Percentiles rank a stretch among this genome's conserved stretches.
These are phyloP conservation scores for Daboia siamensis DNA, from an alignment of 2,113 vertebrate species.

Conservation along the genomic window DNA sequence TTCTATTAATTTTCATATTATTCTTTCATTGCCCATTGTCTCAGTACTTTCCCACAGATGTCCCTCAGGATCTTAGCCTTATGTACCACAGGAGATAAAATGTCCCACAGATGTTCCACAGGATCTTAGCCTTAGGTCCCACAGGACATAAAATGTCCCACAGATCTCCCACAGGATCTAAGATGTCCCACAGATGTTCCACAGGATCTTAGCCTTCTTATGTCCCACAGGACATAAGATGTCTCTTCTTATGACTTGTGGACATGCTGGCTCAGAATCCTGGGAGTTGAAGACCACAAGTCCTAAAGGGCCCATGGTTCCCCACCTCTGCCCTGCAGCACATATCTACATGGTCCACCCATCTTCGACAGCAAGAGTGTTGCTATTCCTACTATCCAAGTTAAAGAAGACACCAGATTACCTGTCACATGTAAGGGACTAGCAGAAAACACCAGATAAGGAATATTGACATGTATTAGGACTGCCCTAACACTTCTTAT, in stretches of 20 bases:
- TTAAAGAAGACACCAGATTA: slow-evolving; percentile 2
- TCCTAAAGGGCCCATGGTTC: not conserved
- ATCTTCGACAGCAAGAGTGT: not conserved
- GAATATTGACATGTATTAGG: slow-evolving; percentile 9
- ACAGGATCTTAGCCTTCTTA: no score
- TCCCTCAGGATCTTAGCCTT: no score
- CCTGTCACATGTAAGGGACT: not conserved
- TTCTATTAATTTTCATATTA: not conserved
- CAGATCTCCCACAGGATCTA: no score
- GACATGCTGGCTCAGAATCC: not conserved
- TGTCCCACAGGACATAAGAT: no score
- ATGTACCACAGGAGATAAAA: no score
- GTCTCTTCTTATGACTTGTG: no score
- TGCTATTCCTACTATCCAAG: not conserved
- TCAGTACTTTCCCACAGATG: not conserved
- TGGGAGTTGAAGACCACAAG: not conserved
- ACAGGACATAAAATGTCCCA: no score
- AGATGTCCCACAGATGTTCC: no score
- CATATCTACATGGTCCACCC: not conserved
- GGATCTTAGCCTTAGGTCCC: no score
- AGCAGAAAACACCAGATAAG: slow-evolving; percentile 6
- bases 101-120: no score
- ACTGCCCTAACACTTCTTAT: slow-evolving; percentile 11
- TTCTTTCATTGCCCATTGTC: not conserved
- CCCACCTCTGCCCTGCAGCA: not conserved